A percentile compares a stretch with the other conserved stretches of the same genome.
These are phyloP conservation scores for Drosophila sturtevanti DNA, from an alignment of 1,140 invertebrate genomes.

Conservation along the genomic window DNA sequence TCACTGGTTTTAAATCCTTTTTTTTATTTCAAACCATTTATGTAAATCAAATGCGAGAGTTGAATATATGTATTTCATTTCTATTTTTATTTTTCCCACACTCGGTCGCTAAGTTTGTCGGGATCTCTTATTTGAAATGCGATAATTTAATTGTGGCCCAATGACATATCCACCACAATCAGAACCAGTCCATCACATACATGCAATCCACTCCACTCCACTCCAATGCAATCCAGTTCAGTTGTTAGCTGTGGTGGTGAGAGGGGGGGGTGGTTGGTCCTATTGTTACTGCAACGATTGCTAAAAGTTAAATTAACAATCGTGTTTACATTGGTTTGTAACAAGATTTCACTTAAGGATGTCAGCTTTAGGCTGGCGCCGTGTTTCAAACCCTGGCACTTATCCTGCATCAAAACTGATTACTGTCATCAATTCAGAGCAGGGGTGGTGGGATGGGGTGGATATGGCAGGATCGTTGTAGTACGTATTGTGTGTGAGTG, in stretches of 20 bases:
- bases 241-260: too few relatives aligned
- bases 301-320: conserved; percentile 81
- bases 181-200: conserved; percentile 3
- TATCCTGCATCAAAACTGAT: conserved; percentile 77
- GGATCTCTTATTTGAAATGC: conserved; percentile 67
- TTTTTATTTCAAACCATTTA: conserved; percentile 32
- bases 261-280: conserved; percentile 13
- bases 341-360: conserved; percentile 83
- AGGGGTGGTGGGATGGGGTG: conserved; percentile 15
- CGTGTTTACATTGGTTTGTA: conserved; percentile 83
- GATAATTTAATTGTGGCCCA: conserved; percentile 80
- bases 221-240: conserved; percentile 12
- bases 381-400: conserved; percentile 32
- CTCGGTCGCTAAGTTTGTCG: conserved; percentile 43
- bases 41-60: conserved; percentile 65
- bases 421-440: conserved; percentile 77
- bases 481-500: background rate
- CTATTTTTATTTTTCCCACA: conserved; percentile 68
- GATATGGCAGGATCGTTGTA: conserved; percentile 5
- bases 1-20: background rate
- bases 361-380: conserved; percentile 62
- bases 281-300: conserved; percentile 51
- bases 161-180: conserved; percentile 60
- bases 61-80: conserved; percentile 38
- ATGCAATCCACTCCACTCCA: too few relatives aligned